phyloP scores from a whole-genome alignment of 2,888 invertebrate genomes.

The Sycophila texana region DNA sequence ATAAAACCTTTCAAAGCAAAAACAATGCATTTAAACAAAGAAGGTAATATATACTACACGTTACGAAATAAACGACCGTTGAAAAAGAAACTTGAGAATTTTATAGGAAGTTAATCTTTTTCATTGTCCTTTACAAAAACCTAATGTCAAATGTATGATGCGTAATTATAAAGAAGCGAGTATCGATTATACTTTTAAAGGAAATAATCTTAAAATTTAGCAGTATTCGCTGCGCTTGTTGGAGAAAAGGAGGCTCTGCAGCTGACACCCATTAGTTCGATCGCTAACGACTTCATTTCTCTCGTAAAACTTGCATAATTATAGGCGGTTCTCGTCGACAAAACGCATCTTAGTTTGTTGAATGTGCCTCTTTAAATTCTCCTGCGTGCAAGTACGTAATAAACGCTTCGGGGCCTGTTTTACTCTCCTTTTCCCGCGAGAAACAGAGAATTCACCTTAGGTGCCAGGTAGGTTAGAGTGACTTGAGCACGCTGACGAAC shows the following conservation, averaged over 20 bases:
- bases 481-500: too few species aligned
- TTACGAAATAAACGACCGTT: too few species aligned
- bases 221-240: background rate
- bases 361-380: background rate
- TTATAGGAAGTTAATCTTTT: too few species aligned
- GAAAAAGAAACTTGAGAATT: too few species aligned
- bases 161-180: conserved; percentile 35
- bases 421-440: conserved; percentile 31
- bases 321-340: conserved; percentile 1
- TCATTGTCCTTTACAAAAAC: too few species aligned
- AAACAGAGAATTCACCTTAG: background rate
- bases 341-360: background rate
- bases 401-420: conserved; percentile 31
- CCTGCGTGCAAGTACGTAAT: conserved; percentile 13
- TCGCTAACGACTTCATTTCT: conserved; percentile 53
- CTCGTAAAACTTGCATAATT: conserved; percentile 41
- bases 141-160: too few species aligned
- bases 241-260: background rate
- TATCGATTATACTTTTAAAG: conserved; percentile 44
- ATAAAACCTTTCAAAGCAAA: too few species aligned
- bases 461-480: background rate
- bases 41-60: too few species aligned
- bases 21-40: too few species aligned
- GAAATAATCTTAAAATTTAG: conserved; percentile 42
- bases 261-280: background rate